These are phyloP conservation scores for Narcine bancroftii DNA, from an alignment of 2,113 vertebrate genomes.

Conservation along the genomic window DNA sequence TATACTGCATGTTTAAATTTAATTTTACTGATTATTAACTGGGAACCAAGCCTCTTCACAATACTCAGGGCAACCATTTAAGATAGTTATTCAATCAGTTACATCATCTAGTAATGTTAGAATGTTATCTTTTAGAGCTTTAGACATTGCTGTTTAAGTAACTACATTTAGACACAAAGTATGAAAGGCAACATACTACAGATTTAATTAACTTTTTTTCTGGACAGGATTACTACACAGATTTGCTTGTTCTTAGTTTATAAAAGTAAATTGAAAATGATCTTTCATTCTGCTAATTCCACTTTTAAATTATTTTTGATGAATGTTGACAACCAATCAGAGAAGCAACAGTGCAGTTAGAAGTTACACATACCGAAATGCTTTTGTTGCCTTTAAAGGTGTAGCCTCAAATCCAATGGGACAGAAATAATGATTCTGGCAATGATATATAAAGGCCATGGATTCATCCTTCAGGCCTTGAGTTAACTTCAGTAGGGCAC, in stretches of 20 bases:
- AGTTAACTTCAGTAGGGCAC: conserved; percentile 81
- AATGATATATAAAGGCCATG: conserved; percentile 95
- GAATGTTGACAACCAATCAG: too few relatives aligned
- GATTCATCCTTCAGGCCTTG: conserved; percentile 85
- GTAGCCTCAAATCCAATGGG: conserved; percentile 96
- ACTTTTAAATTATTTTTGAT: not conserved
- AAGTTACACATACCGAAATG: conserved; percentile 63
- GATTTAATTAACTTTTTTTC: not conserved
- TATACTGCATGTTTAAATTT: too few relatives aligned
- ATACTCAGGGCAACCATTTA: not conserved
- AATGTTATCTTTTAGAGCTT: too few relatives aligned
- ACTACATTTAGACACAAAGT: too few relatives aligned
- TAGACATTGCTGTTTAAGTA: too few relatives aligned
- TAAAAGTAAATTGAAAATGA: not conserved
- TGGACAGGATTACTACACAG: not conserved
- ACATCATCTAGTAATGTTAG: not conserved
- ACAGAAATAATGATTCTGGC: conserved; percentile 98
- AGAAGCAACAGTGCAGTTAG: not conserved
- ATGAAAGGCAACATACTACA: too few relatives aligned
- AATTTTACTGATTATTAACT: too few relatives aligned
- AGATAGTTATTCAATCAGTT: not conserved
- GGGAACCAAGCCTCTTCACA: not conserved
- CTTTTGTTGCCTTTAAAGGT: conserved; percentile 83
- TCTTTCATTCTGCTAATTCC: not conserved
- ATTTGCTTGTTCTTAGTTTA: not conserved